These are phyloP conservation scores for Umimayanthus kanabou DNA, from an alignment of 92 coral and sea anemone species.

Conservation along the genomic window DNA sequence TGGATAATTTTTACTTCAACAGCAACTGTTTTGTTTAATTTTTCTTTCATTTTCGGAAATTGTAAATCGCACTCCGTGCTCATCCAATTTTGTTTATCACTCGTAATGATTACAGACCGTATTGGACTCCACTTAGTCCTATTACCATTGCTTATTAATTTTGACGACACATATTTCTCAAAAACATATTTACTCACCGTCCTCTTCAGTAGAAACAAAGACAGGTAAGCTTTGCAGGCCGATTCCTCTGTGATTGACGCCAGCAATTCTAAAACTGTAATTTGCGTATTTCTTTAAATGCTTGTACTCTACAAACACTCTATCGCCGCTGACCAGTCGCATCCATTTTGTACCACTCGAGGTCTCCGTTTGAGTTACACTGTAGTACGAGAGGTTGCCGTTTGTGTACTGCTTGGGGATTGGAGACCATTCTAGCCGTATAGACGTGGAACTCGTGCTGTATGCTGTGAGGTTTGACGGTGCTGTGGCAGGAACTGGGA, in stretches of 20 bases:
- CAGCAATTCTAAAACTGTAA: slow-evolving; percentile 35
- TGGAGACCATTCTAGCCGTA: slow-evolving; percentile 12
- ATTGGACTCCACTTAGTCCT: no score
- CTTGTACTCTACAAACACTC: not conserved
- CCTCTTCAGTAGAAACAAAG: slow-evolving; percentile 9
- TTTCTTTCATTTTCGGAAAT: no score
- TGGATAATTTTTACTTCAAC: no score
- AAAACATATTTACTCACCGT: slow-evolving; percentile 3
- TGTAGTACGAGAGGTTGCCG: not conserved
- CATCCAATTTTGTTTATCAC: no score
- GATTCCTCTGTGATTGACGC: slow-evolving; percentile 37
- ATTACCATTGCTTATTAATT: no score
- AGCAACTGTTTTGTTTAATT: no score
- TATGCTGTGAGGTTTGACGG: slow-evolving; percentile 24
- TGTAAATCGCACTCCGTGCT: no score
- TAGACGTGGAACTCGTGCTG: slow-evolving; percentile 28
- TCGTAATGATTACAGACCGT: no score
- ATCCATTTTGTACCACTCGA: slow-evolving; percentile 6
- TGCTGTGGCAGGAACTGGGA: slow-evolving; percentile 24
- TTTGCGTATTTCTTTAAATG: slow-evolving; percentile 16
- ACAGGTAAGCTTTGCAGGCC: slow-evolving; percentile 14
- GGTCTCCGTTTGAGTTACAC: not conserved
- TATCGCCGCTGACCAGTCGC: slow-evolving; percentile 25
- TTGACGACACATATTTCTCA: not conserved
- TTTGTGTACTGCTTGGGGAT: slow-evolving; percentile 18